Evolutionary conservation across 2,888 invertebrate species (phyloP), one percentile per base, ranked within the genome.

Genomic region (Brachyopa scutellaris): DNA sequence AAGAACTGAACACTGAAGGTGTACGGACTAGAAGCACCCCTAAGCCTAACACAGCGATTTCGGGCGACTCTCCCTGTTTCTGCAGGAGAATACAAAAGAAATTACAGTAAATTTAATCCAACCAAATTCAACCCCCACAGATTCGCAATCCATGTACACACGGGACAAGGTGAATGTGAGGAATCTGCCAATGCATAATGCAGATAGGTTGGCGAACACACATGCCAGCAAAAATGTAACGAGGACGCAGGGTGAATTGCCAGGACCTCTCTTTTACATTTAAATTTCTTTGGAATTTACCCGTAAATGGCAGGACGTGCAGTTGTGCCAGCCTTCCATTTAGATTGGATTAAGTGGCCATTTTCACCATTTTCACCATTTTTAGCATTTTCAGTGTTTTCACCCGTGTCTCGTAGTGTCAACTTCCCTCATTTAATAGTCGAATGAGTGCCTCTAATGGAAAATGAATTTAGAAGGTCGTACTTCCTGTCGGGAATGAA

Each of bases 321-420:
- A 74, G 38, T 64, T 72, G 49, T 64, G 29, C 77, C 64, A 82
- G 61, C 66, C 77, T 72, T 82, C 33, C 70, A 82, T 82, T 82
- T 77, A 82, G 82, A 82, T 82, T 82, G 82, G 77, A 82, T 82
- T 82, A 82, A 82, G 77, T 82, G 77, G 77, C 70, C 64, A 77
- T 78, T 78, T 78, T 72, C 55, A 69, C 59, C 49, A 59, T 76
- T 74, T 67, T 67, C 31, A 59, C 29, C 38, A 67, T 78, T 79
- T 79, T 74, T n/a, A n/a, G n/a, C 64, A 77, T 78, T 78, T 78
- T 72, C 55, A 69, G 55, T 40, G 51, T 76, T 74, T 67, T 67
- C 76, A 76, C 74, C 69, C 80, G 76, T 76, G 76, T 80, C 76
- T 57, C n/a, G 15, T 45, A 38, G 70, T 51, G 77, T 78, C 82